Evolutionary conservation across 2,797 vertebrate species (phyloP).

Genomic region (Hydrolagus colliei): DNA sequence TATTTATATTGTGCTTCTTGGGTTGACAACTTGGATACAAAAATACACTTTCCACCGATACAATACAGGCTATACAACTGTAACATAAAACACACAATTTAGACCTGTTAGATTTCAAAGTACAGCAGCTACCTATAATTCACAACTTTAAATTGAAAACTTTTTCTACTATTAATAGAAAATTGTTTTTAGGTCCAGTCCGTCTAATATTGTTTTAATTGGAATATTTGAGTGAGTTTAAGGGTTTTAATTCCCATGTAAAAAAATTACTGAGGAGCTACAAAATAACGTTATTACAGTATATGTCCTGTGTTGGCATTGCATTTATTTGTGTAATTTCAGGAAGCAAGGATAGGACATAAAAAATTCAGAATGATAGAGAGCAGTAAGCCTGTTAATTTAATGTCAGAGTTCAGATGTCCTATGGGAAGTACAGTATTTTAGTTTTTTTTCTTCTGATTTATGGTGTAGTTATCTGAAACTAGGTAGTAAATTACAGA

Average conservation of each 20-base stretch:
- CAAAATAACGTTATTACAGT: too few species aligned
- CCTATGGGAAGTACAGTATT: background rate
- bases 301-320: too few species aligned
- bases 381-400: constrained; percentile 8
- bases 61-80: background rate
- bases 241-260: too few species aligned
- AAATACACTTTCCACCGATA: too few species aligned
- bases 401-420: constrained; percentile 25
- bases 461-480: constrained; percentile 15
- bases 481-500: constrained; percentile 12
- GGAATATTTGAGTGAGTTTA: too few species aligned
- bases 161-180: background rate
- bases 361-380: background rate
- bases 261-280: too few species aligned
- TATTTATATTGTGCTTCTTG: too few species aligned
- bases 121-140: too few species aligned
- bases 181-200: background rate
- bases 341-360: background rate
- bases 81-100: background rate
- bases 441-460: constrained; percentile 17
- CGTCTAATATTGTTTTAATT: too few species aligned
- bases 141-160: background rate
- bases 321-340: background rate
- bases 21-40: too few species aligned
- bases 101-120: too few species aligned